These are phyloP conservation scores for Camptogramma bilineatum DNA, from an alignment of 2,888 invertebrate genomes.

Conservation along the genomic window DNA sequence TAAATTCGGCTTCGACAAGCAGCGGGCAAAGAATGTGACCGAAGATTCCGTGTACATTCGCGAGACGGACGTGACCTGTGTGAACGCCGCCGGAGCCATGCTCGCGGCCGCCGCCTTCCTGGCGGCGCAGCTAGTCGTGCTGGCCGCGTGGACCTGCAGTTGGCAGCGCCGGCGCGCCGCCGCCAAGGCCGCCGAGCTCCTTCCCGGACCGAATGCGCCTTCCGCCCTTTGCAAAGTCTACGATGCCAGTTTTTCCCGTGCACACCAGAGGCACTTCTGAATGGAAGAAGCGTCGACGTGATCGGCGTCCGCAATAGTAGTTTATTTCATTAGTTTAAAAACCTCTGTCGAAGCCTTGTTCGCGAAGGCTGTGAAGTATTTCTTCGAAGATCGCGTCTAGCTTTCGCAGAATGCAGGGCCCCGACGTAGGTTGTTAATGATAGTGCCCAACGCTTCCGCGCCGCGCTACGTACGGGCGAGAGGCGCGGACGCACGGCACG, in stretches of 20 bases:
- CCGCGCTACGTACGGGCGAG: slow-evolving; percentile 63
- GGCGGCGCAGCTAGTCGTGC: slow-evolving; percentile 93
- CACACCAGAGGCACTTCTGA: slow-evolving; percentile 86
- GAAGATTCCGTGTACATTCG: slow-evolving; percentile 90
- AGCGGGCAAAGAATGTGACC: slow-evolving; percentile 86
- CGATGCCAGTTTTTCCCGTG: slow-evolving; percentile 93
- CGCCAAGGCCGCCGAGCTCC: slow-evolving; percentile 88
- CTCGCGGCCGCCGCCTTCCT: slow-evolving; percentile 94
- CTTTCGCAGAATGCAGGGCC: slow-evolving; percentile 68
- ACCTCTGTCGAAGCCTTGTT: slow-evolving; percentile 76
- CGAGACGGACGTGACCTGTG: slow-evolving; percentile 87
- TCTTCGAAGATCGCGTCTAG: slow-evolving; percentile 55
- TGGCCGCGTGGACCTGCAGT: slow-evolving; percentile 95
- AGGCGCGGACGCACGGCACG: slow-evolving; percentile 66
- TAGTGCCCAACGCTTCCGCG: slow-evolving; percentile 73
- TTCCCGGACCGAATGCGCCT: slow-evolving; percentile 86
- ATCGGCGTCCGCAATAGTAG: slow-evolving; percentile 83
- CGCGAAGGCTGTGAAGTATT: slow-evolving; percentile 57
- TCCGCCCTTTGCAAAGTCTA: slow-evolving; percentile 93
- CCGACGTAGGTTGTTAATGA: slow-evolving; percentile 78
- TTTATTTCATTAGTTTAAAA: slow-evolving; percentile 78
- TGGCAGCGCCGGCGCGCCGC: slow-evolving; percentile 92
- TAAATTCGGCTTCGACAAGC: slow-evolving; percentile 94
- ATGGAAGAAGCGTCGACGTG: slow-evolving; percentile 71
- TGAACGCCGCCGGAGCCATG: slow-evolving; percentile 92